Evolutionary conservation across 2,888 invertebrate genomes (phyloP).

Genomic region (Drosophila merina): DNA sequence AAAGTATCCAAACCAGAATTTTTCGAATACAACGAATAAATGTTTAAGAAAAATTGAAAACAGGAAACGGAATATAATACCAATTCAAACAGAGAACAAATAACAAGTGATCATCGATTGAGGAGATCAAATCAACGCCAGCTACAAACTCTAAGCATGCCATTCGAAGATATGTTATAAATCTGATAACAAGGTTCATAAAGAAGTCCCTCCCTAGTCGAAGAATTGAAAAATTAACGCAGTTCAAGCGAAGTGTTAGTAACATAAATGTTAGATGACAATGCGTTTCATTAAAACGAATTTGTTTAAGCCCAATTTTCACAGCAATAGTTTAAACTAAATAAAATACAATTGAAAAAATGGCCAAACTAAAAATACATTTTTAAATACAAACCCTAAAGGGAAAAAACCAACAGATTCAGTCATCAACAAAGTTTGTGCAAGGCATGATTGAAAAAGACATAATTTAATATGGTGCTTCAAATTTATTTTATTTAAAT

Average conservation of each 20-base stretch:
- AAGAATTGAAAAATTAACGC: slow-evolving; percentile 34
- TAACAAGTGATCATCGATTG: slow-evolving; percentile 22
- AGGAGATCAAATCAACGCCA: slow-evolving; percentile 39
- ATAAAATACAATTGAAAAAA: slow-evolving; percentile 50
- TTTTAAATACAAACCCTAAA: slow-evolving; percentile 19
- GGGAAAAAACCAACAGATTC: slow-evolving; percentile 31
- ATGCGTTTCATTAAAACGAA: slow-evolving; percentile 72
- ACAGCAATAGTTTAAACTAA: slow-evolving; percentile 57
- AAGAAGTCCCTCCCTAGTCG: slow-evolving; percentile 67
- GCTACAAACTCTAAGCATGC: slow-evolving; percentile 38
- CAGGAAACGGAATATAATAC: slow-evolving; percentile 6
- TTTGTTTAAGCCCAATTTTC: slow-evolving; percentile 61
- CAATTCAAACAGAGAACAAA: slow-evolving; percentile 23
- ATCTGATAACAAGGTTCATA: slow-evolving; percentile 37
- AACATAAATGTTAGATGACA: slow-evolving; percentile 48
- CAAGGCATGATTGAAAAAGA: slow-evolving; percentile 19
- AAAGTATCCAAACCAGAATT: slow-evolving; percentile 57
- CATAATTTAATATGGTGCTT: slow-evolving; percentile 59
- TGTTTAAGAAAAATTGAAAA: slow-evolving; percentile 66
- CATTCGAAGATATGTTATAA: slow-evolving; percentile 21
- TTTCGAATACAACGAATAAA: slow-evolving; percentile 80
- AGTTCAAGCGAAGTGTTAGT: slow-evolving; percentile 34
- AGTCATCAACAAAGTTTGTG: slow-evolving; percentile 11
- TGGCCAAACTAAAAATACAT: slow-evolving; percentile 60
- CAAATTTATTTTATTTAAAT: slow-evolving; percentile 34